Evolutionary conservation across 2,113 vertebrate genomes (phyloP).

Genomic region (Myodes glareolus): DNA sequence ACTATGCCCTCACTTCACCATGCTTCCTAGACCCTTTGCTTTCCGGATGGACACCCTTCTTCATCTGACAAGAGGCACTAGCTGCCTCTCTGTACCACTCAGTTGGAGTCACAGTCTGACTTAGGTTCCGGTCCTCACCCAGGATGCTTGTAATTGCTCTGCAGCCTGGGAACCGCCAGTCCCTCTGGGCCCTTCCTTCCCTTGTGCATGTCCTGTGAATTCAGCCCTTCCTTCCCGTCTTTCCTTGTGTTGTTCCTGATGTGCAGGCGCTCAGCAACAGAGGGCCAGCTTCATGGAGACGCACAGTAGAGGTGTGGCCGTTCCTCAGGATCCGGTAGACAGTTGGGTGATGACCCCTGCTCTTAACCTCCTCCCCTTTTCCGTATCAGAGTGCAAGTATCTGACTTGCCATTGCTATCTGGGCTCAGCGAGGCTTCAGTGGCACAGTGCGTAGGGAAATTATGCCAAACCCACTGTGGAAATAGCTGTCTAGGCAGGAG

Average conservation of each 20-base stretch:
- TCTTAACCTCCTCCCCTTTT: not conserved
- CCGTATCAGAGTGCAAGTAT: not conserved
- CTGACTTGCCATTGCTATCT: not conserved
- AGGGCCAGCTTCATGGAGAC: not conserved
- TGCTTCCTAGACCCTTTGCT: not conserved
- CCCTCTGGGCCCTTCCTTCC: not conserved
- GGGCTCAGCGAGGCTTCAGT: not conserved
- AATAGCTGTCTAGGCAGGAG: not conserved
- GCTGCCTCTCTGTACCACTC: not conserved
- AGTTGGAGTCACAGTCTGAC: not conserved
- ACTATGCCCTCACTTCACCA: not conserved
- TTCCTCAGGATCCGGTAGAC: not conserved
- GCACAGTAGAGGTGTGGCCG: fast-evolving
- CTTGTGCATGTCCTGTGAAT: not conserved
- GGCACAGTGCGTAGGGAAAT: not conserved
- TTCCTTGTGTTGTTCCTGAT: not conserved
- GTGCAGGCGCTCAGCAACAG: not conserved
- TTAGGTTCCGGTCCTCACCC: no score
- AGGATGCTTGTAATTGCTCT: not conserved
- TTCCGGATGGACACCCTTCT: not conserved
- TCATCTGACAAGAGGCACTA: not conserved
- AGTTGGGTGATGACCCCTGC: not conserved
- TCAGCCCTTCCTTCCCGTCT: not conserved
- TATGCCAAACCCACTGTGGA: not conserved
- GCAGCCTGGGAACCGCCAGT: not conserved